Conservation (phyloP, 2,797 vertebrate species). For the Smutsia gigantea region DNA sequence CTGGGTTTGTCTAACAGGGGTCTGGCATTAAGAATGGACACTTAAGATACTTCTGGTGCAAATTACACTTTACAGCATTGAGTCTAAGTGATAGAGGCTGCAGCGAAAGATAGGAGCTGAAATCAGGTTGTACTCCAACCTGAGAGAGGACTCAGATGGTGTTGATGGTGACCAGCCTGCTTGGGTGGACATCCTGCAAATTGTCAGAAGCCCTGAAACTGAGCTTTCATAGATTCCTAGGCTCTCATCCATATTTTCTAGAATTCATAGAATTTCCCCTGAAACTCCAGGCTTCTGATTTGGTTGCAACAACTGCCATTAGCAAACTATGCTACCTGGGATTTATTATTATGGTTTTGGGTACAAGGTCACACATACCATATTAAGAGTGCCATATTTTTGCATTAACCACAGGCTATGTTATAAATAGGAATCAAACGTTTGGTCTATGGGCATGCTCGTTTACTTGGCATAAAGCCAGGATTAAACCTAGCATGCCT, state of each 20-base stretch:
- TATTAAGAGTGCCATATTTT: not conserved
- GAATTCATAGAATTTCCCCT: not conserved
- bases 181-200: not conserved
- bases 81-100: not conserved
- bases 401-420: not conserved
- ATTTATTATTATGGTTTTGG: slow-evolving; percentile 20
- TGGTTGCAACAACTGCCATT: not conserved
- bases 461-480: not conserved
- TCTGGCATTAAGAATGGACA: not conserved
- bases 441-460: not conserved
- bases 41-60: not conserved
- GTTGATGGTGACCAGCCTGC: not conserved
- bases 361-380: not conserved
- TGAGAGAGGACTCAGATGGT: not conserved
- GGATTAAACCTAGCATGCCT: not conserved
- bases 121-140: not conserved
- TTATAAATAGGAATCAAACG: not conserved
- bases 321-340: not conserved
- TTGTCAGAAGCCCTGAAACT: not conserved
- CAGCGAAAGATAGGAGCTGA: not conserved
- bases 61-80: slow-evolving; percentile 7
- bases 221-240: not conserved
- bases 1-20: not conserved
- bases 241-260: not conserved
- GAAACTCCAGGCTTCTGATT: slow-evolving; percentile 9